Base-by-base conservation (phyloP, 2,888 invertebrate genomes). In the Parthenolecanium corni region DNA sequence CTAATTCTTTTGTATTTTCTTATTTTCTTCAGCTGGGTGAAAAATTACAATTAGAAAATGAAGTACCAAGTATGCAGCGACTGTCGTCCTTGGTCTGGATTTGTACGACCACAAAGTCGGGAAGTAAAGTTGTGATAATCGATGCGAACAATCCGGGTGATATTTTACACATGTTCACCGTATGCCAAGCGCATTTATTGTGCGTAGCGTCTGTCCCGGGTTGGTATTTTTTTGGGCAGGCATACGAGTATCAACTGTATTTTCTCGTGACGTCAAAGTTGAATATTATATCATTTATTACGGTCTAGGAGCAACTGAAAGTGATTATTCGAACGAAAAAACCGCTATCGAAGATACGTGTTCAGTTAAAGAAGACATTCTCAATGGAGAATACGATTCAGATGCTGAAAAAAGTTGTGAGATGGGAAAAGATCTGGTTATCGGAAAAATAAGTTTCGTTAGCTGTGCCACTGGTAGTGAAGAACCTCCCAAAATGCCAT, bases 121-220 rank as follows among this genome's bases (percentile, higher is more conserved):
- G 84, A 64, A 84, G 85, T 23, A 85, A 84, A 72, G 82, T 80
- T 53, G 79, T 79, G 44, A 87, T 98, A 62, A 86, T 98, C 66
- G 97, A 98, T 74, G 96, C 96, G 3, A 97, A 96, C 75, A 92
- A 93, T 73, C 95, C 97, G 16, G 94, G 90, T 0, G 92, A 92
- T 67, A 85, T 97, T 66, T 79, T 98, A 61, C 91, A 94, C 71
- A 87, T 92, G 65, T 98, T 99, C 76, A 84, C 88, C 31, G 90
- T 96, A 56, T 89, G 89, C 71, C 86, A 90, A 68, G 90, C 92
- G 65, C 93, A 94, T 75, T 81, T 98, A 65, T 79, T 98, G 53
- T 97, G 96, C 75, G 91, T 98, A 67, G 89, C 96, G 24, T 94
- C 94, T 67, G 93, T 98, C 36, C 91, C 92, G 65, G 96, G 95